Conservation (phyloP, 2,888 invertebrate genomes). For the Girardia tigrina region DNA sequence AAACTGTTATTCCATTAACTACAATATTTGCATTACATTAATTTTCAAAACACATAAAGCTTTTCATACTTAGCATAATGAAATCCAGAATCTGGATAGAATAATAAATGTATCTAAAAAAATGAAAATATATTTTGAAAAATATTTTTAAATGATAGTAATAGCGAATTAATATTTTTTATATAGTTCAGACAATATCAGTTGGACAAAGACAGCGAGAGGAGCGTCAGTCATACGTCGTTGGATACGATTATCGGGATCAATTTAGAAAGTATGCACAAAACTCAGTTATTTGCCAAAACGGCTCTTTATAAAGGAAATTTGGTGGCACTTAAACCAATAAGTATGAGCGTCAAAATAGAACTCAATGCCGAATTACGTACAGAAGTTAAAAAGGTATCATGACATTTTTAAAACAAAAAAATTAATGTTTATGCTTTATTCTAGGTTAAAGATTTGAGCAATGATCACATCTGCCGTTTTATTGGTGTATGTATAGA, state of each 20-base stretch:
- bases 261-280: background rate
- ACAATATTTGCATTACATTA: no score
- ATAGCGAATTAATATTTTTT: no score
- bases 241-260: conserved; percentile 3
- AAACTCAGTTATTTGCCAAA: conserved; percentile 68
- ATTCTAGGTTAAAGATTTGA: conserved; percentile 54
- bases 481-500: conserved; percentile 87
- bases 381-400: conserved; percentile 73
- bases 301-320: conserved; percentile 76
- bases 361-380: conserved; percentile 71
- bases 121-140: no score
- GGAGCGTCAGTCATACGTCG: background rate
- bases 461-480: conserved; percentile 73
- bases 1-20: no score
- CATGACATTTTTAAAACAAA: no score
- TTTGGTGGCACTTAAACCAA: conserved; percentile 36
- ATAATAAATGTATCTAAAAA: no score
- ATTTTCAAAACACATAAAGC: no score
- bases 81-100: no score
- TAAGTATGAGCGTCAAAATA: conserved; percentile 44
- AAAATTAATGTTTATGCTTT: background rate
- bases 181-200: background rate
- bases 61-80: no score
- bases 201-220: background rate
- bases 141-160: no score